Conservation (phyloP, 2,888 invertebrate genomes). For the Pelosia muscerda region DNA sequence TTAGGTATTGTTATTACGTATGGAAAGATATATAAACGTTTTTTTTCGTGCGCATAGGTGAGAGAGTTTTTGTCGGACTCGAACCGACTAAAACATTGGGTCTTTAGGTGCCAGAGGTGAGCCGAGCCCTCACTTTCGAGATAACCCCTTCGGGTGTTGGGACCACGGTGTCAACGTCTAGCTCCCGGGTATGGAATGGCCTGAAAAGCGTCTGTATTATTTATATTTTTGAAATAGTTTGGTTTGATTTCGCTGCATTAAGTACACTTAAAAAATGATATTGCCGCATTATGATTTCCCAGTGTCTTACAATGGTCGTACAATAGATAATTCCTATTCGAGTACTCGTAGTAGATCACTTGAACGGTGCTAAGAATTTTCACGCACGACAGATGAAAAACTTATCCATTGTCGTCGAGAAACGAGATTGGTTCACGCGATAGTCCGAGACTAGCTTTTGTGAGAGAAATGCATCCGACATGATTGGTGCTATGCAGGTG, state of each 20-base stretch:
- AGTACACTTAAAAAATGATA: neutral
- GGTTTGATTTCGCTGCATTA: neutral
- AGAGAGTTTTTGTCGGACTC: too few species aligned
- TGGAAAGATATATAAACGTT: too few species aligned
- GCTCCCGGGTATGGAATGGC: too few species aligned
- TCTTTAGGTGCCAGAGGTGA: too few species aligned
- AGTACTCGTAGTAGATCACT: slow-evolving; percentile 1
- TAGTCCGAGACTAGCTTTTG: slow-evolving; percentile 33
- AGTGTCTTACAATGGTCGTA: neutral
- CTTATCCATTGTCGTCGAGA: slow-evolving; percentile 58
- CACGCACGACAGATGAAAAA: slow-evolving; percentile 66
- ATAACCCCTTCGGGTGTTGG: too few species aligned
- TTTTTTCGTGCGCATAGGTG: too few species aligned
- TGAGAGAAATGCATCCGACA: slow-evolving; percentile 16
- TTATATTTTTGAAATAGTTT: neutral
- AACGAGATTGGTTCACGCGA: slow-evolving; percentile 58
- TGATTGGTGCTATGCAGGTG: slow-evolving; percentile 11
- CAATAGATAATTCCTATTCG: neutral
- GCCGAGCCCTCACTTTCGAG: too few species aligned
- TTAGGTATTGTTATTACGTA: too few species aligned
- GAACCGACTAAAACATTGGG: too few species aligned
- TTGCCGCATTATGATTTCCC: neutral
- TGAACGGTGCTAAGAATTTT: slow-evolving; percentile 50
- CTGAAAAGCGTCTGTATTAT: too few species aligned
- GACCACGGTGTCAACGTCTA: too few species aligned